A percentile compares a stretch with the other conserved stretches of the same genome.
Conservation (phyloP, 2,113 vertebrate species). For the Acrocephalus kingi region DNA sequence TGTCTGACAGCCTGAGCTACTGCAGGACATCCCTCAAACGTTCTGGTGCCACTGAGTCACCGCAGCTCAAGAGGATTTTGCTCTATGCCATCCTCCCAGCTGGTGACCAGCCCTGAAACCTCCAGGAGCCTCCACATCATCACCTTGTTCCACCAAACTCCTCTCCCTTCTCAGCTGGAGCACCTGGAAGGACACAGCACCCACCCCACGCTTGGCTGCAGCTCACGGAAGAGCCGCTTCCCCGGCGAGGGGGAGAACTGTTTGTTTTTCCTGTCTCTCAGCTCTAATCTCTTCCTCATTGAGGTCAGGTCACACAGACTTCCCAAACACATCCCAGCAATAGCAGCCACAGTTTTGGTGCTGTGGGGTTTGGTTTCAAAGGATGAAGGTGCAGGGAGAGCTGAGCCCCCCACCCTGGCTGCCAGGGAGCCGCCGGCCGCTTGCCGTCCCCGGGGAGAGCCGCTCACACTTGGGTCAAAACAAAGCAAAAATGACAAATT, state of each 20-base stretch:
- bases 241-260: background rate
- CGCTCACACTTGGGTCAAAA: background rate
- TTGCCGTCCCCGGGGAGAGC: background rate
- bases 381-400: background rate
- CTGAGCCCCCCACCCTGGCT: background rate
- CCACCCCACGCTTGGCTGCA: background rate
- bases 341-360: background rate
- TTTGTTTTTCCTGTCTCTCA: constrained; percentile 33
- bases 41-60: background rate
- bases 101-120: background rate
- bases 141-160: background rate
- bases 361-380: constrained; percentile 12
- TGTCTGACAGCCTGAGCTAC: background rate
- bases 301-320: constrained; percentile 47
- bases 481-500: constrained; percentile 36
- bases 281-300: constrained; percentile 38
- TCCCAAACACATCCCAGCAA: constrained; percentile 22
- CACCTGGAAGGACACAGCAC: background rate
- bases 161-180: background rate
- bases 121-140: background rate
- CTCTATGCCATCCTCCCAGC: rapidly evolving
- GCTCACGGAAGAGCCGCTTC: rapidly evolving
- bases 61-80: background rate
- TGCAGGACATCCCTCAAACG: background rate
- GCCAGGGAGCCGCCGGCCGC: background rate